phyloP scores from a whole-genome alignment of 2,797 vertebrate genomes.

The Epinephelus malabaricus region DNA sequence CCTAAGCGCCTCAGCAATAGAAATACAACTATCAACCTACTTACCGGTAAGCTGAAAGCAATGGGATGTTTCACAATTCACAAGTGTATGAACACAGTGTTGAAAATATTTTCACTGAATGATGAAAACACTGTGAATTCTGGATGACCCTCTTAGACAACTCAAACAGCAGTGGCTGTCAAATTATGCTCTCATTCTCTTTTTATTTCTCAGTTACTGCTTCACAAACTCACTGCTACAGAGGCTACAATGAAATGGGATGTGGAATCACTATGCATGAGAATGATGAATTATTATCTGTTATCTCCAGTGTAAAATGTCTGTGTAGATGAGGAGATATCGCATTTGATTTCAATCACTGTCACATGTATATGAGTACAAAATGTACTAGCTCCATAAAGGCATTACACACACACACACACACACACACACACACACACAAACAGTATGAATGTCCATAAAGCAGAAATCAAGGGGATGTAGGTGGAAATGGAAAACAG shows the following conservation, averaged over 20 bases:
- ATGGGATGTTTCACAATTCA: background rate
- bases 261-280: background rate
- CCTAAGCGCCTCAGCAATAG: background rate
- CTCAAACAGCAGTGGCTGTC: too few relatives aligned
- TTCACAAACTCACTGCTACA: background rate
- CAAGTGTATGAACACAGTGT: background rate
- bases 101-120: background rate
- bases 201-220: background rate
- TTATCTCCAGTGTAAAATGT: background rate
- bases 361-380: background rate
- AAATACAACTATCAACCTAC: background rate
- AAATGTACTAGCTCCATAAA: background rate
- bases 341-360: background rate
- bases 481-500: background rate
- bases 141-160: background rate
- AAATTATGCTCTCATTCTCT: background rate
- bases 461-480: background rate
- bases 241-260: background rate
- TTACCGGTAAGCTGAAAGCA: slow-evolving; percentile 6
- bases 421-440: too few relatives aligned
- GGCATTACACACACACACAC: background rate
- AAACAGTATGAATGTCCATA: background rate
- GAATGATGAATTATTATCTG: background rate
- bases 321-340: background rate
- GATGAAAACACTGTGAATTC: background rate